Evolutionary conservation across 2,888 invertebrate genomes (phyloP).

Genomic region (Synanthedon vespiformis): DNA sequence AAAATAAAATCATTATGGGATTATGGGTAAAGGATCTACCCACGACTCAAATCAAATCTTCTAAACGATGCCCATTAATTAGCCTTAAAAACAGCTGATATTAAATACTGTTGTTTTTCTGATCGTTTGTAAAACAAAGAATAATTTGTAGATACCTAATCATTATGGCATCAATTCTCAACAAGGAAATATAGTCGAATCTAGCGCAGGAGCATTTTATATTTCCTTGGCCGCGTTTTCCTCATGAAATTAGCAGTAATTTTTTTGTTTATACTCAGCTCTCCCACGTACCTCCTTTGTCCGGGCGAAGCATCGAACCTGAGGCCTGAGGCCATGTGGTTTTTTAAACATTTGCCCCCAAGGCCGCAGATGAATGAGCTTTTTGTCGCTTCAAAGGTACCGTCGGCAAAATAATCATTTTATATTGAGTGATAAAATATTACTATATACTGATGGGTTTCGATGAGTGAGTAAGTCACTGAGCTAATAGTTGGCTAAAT

Average conservation of each 20-base stretch:
- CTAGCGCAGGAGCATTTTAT: background rate
- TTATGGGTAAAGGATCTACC: no score
- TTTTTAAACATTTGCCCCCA: background rate
- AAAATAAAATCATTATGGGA: no score
- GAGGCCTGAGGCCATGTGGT: constrained; percentile 1
- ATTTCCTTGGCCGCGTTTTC: constrained; percentile 3
- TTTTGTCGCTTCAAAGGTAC: constrained; percentile 1
- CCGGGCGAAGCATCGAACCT: constrained; percentile 2
- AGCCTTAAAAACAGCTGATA: no score
- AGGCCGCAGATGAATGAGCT: constrained; percentile 4
- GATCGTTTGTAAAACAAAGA: no score
- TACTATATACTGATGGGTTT: no score
- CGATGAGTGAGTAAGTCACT: no score
- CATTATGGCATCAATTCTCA: no score
- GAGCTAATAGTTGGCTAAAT: no score
- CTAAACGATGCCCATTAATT: no score
- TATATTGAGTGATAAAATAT: background rate
- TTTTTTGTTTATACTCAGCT: constrained; percentile 3
- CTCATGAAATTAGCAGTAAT: constrained; percentile 2
- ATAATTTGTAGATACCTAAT: no score
- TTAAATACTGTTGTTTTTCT: no score
- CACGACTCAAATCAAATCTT: no score
- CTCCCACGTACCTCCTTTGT: constrained; percentile 5
- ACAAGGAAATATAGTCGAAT: background rate
- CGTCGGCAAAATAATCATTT: background rate